phyloP scores from a whole-genome alignment of 2,797 vertebrate genomes.

The Notoglanidium macrostoma region DNA sequence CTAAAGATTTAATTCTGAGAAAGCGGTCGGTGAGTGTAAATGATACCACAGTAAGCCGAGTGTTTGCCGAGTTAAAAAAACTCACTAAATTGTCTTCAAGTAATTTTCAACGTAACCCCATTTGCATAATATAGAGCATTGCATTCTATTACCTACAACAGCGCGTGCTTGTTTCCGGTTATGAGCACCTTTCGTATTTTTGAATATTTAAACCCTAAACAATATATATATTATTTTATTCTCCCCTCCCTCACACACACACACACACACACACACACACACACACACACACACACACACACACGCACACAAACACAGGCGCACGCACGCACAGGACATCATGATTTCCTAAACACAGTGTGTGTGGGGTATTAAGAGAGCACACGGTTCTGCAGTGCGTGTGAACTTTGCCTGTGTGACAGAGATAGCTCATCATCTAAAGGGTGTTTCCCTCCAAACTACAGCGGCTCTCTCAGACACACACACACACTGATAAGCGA shows the following conservation, averaged over 20 bases:
- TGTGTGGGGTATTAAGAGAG: slow-evolving; percentile 53
- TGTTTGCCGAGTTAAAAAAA: not conserved
- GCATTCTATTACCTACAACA: too few relatives aligned
- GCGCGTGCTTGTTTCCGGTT: not conserved
- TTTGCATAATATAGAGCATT: not conserved
- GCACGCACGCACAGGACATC: not conserved
- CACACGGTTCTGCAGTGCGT: slow-evolving; percentile 50
- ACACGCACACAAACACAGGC: not conserved
- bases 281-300: not conserved
- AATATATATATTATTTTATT: not conserved
- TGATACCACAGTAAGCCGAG: not conserved
- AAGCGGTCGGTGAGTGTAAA: not conserved
- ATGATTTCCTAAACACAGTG: slow-evolving; percentile 54
- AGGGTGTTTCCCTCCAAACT: slow-evolving; percentile 76
- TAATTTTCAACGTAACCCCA: not conserved
- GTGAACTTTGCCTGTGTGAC: slow-evolving; percentile 69
- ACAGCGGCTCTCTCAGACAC: slow-evolving; percentile 50
- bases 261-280: not conserved
- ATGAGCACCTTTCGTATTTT: not conserved
- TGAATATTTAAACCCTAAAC: not conserved
- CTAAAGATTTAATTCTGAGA: too few relatives aligned
- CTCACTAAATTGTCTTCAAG: not conserved
- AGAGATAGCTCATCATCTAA: slow-evolving; percentile 72
- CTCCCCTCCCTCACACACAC: not conserved
- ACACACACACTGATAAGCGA: slow-evolving; percentile 75